Evolutionary conservation across 2,888 invertebrate genomes (phyloP), one percentile per base, ranked within the genome.

Genomic region (Nomada goodeniana): DNA sequence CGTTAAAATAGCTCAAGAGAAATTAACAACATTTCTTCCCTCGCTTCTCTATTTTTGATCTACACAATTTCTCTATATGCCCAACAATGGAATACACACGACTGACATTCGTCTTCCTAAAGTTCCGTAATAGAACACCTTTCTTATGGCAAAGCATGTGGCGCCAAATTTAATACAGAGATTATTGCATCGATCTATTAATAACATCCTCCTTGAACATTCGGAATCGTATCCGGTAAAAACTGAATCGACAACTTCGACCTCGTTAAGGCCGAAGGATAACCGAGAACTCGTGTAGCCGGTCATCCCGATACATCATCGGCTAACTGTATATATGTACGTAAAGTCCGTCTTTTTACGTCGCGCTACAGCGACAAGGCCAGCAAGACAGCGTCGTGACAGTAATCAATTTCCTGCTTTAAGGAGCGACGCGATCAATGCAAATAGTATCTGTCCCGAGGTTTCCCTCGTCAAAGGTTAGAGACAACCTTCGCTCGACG

Each of bases 381-480:
- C 76, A 50, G 20, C 52, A 50, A 72, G 59, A 52, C 71, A 26
- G 42, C 50, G 59, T 53, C 50, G 59, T 53, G 20, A 20, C 23
- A 15, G 29, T 44, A 63, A 79, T 75, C 64, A 64, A 69, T 79
- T 79, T 74, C 44, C 44, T 23, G 11, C 11, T 15, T 26, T 20
- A 59, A 59, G 53, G 36, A 55, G 60, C 50, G 50, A 60, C 53
- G 53, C 23, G 26, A 36, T 29, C 29, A 18, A 67, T 59, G 72
- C 20, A 73, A 68, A 63, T 55, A n/a, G 52, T 42, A 64, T 69
- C 47, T 36, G 57, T 18, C 50, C 42, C 26, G 42, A 7, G n/a
- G 36, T 50, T 53, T 47, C 18, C 20, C 53, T 36, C 73, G 67
- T 64, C 73, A 65, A 63, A 74, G 57, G 60, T 77, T 47, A 64